phyloP scores from a whole-genome alignment of 2,888 invertebrate species.

The Automeris io region DNA sequence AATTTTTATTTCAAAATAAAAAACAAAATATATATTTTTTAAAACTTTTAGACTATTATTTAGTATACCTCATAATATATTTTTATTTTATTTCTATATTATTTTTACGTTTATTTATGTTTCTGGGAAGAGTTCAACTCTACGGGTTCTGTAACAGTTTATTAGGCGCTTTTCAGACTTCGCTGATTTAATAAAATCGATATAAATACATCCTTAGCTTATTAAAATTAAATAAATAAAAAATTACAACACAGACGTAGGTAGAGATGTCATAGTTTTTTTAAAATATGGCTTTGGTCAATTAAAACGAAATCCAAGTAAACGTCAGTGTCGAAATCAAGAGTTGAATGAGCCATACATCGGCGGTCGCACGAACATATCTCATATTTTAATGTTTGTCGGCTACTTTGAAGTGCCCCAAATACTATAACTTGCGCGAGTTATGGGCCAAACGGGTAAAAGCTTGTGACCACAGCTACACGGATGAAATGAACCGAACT shows the following conservation, averaged over 20 bases:
- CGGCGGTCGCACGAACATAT: slow-evolving; percentile 58
- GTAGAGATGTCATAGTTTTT: slow-evolving; percentile 17
- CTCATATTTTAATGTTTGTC: slow-evolving; percentile 66
- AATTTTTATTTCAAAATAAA: too few relatives aligned
- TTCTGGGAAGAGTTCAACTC: too few relatives aligned
- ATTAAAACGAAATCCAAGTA: slow-evolving; percentile 34
- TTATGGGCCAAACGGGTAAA: slow-evolving; percentile 57
- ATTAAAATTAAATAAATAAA: slow-evolving; percentile 6
- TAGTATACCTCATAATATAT: too few relatives aligned
- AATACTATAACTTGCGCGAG: slow-evolving; percentile 70
- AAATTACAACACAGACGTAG: slow-evolving; percentile 8
- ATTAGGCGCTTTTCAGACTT: too few relatives aligned
- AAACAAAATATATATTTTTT: too few relatives aligned
- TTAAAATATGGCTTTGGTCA: slow-evolving; percentile 27
- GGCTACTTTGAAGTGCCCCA: slow-evolving; percentile 69
- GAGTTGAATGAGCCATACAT: slow-evolving; percentile 57
- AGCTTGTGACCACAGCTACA: slow-evolving; percentile 49
- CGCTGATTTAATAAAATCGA: too few relatives aligned
- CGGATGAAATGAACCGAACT: slow-evolving; percentile 26
- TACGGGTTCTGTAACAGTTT: too few relatives aligned
- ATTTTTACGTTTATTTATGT: too few relatives aligned
- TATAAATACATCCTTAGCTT: too few relatives aligned
- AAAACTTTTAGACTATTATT: too few relatives aligned
- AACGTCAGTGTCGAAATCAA: slow-evolving; percentile 37
- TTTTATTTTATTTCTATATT: too few relatives aligned